These are phyloP conservation scores for Bellardia bayeri DNA, from an alignment of 2,888 invertebrate species.

Conservation along the genomic window DNA sequence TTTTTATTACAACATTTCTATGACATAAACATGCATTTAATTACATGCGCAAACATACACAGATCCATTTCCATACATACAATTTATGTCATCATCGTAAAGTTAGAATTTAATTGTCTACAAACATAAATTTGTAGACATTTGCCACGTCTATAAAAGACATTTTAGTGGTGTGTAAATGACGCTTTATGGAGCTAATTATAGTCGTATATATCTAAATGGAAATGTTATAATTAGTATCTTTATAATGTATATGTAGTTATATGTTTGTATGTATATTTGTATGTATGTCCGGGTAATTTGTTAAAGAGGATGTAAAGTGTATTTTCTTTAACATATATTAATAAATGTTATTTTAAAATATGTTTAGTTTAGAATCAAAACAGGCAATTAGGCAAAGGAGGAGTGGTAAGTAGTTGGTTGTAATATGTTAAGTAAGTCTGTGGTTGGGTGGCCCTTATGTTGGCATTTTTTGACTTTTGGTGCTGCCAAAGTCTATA, in stretches of 20 bases:
- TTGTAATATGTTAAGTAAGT: not conserved
- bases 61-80: not conserved
- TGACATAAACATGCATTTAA: constrained; percentile 37
- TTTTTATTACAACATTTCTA: constrained; percentile 27
- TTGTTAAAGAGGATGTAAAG: not conserved
- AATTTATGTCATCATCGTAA: constrained; percentile 40
- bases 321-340: not conserved
- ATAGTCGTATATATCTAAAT: constrained; percentile 25
- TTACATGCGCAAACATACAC: not conserved
- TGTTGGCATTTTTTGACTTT: no score
- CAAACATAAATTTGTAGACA: constrained; percentile 26
- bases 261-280: not conserved
- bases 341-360: constrained; percentile 12
- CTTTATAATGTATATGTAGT: not conserved
- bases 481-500: no score
- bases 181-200: constrained; percentile 46
- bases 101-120: constrained; percentile 42
- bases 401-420: not conserved
- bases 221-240: constrained; percentile 38
- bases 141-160: constrained; percentile 31
- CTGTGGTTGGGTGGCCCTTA: no score
- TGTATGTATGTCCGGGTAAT: not conserved
- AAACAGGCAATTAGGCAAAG: not conserved
- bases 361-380: not conserved
- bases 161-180: constrained; percentile 46